These are phyloP conservation scores for Epirrita christyi DNA, from an alignment of 2,888 invertebrate species.

Conservation along the genomic window DNA sequence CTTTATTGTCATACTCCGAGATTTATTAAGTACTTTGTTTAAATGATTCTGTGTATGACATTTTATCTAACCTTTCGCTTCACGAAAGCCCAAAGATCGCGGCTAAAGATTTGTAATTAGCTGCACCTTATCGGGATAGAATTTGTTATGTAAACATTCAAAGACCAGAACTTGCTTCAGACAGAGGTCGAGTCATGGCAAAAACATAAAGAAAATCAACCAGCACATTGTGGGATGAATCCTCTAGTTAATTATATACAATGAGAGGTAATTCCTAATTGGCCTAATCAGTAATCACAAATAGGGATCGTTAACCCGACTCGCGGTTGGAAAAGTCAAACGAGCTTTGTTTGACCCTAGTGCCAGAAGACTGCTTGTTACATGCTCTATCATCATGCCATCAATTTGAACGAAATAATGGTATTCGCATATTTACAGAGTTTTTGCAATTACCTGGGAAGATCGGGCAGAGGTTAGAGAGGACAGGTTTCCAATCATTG, in stretches of 20 bases:
- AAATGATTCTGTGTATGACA: constrained; percentile 30
- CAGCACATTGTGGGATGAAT: constrained; percentile 23
- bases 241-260: constrained; percentile 36
- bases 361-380: constrained; percentile 40
- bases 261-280: constrained; percentile 44
- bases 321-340: constrained; percentile 44
- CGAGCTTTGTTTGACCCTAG: constrained; percentile 43
- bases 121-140: constrained; percentile 35
- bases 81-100: constrained; percentile 34
- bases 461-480: constrained; percentile 32
- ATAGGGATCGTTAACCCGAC: constrained; percentile 47
- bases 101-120: constrained; percentile 39
- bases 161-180: constrained; percentile 23
- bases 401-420: constrained; percentile 39
- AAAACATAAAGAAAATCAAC: constrained; percentile 31
- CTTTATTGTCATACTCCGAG: constrained; percentile 29
- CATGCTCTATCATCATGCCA: constrained; percentile 35
- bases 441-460: constrained; percentile 31
- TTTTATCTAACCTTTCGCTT: constrained; percentile 31
- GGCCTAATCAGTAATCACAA: constrained; percentile 48
- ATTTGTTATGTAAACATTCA: constrained; percentile 40
- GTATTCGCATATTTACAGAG: constrained; percentile 29
- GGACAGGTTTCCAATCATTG: constrained; percentile 33
- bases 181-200: constrained; percentile 36
- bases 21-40: constrained; percentile 29